A percentile compares a stretch with the other conserved stretches of the same genome.
These are phyloP conservation scores for Calameuta pallipes DNA, from an alignment of 2,888 invertebrate species.

Conservation along the genomic window DNA sequence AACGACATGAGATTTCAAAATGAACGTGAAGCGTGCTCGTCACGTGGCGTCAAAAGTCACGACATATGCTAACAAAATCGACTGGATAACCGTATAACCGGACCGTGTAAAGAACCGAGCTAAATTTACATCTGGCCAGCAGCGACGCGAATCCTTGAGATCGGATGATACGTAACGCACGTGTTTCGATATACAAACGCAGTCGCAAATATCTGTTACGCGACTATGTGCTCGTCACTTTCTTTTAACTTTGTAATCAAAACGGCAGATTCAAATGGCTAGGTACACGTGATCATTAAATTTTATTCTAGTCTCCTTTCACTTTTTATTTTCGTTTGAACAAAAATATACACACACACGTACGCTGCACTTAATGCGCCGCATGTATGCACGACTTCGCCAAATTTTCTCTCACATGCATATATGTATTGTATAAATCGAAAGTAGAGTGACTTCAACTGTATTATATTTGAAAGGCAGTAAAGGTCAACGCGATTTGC, in stretches of 20 bases:
- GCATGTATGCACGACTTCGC: background rate
- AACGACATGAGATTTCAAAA: background rate
- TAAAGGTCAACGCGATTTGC: background rate
- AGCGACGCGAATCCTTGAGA: background rate
- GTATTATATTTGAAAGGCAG: background rate
- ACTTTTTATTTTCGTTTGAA: background rate
- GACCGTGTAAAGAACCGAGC: background rate
- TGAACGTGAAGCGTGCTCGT: background rate
- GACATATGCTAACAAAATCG: background rate
- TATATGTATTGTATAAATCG: no score
- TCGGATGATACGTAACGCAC: background rate
- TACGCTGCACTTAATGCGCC: background rate
- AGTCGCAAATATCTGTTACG: background rate
- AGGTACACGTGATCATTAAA: background rate
- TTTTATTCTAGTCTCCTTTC: background rate
- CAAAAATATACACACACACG: background rate
- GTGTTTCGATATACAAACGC: background rate
- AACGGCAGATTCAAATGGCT: background rate
- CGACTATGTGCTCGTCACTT: background rate
- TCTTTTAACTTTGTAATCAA: background rate
- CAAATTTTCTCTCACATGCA: background rate
- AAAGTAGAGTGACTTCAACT: background rate
- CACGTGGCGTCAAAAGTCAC: background rate
- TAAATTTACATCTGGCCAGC: background rate
- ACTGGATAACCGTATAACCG: background rate